Conservation (phyloP, 2,797 vertebrate genomes). For the Leuciscus waleckii region DNA sequence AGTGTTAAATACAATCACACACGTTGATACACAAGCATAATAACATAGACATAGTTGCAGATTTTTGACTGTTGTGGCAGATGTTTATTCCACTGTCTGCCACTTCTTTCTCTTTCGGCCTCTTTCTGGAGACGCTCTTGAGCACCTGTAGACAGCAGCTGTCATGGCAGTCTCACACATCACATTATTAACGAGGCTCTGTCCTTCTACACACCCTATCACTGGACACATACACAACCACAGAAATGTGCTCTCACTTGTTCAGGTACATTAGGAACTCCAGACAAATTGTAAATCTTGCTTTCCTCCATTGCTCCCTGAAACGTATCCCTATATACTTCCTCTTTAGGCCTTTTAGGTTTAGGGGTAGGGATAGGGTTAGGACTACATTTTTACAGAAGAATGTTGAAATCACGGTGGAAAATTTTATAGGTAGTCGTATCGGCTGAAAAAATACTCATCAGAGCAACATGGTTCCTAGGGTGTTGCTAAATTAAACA, state of each 20-base stretch:
- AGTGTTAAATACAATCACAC: not conserved
- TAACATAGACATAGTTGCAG: not conserved
- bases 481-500: too few relatives aligned
- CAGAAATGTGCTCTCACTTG: not conserved
- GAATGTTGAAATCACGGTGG: too few relatives aligned
- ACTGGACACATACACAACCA: conserved; percentile 5
- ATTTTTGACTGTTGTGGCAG: conserved; percentile 1
- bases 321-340: not conserved
- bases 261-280: not conserved
- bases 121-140: conserved; percentile 29
- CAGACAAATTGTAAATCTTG: not conserved
- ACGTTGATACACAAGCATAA: conserved; percentile 12
- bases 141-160: conserved; percentile 55
- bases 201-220: conserved; percentile 43
- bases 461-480: not conserved
- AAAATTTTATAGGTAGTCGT: not conserved
- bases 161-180: conserved; percentile 47
- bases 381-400: too few relatives aligned
- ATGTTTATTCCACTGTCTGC: conserved; percentile 28
- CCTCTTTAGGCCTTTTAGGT: not conserved
- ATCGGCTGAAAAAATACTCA: not conserved
- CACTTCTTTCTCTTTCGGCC: conserved; percentile 6
- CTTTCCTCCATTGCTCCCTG: not conserved
- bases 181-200: conserved; percentile 47
- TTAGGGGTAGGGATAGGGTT: too few relatives aligned